Percentiles rank a stretch among this genome's conserved stretches.
phyloP scores from a whole-genome alignment of 2,888 invertebrate genomes.

The Syrista parreyssii region DNA sequence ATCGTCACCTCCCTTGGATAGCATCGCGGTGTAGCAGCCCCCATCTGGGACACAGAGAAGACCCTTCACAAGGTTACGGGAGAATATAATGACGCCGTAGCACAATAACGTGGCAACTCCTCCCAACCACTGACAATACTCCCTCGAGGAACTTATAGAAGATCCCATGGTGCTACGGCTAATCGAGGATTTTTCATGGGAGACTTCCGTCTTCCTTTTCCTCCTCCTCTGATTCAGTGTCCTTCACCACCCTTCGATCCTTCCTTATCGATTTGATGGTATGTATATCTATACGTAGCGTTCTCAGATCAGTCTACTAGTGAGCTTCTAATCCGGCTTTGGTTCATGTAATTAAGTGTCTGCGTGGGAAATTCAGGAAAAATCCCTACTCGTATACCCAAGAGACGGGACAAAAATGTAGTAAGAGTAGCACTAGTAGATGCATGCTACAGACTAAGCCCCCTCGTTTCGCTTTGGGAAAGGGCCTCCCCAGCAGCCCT shows the following conservation, averaged over 20 bases:
- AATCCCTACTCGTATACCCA: not conserved
- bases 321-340: not conserved
- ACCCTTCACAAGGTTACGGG: not conserved
- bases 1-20: no score
- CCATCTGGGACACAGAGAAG: no score
- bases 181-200: not conserved
- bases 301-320: not conserved
- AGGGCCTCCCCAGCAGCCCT: not conserved
- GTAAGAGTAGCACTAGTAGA: not conserved
- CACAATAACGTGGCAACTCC: not conserved
- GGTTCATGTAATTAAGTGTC: not conserved
- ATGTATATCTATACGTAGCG: not conserved
- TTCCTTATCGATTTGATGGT: not conserved
- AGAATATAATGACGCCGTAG: not conserved
- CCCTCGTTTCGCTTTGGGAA: not conserved
- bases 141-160: not conserved
- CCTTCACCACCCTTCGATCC: not conserved
- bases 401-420: not conserved
- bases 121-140: not conserved
- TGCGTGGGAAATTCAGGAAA: not conserved
- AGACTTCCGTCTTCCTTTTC: not conserved
- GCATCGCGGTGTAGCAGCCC: no score
- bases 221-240: not conserved
- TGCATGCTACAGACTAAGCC: not conserved
- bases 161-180: not conserved